These are phyloP conservation scores for Tipula vernalis DNA, from an alignment of 2,888 invertebrate species.

Conservation along the genomic window DNA sequence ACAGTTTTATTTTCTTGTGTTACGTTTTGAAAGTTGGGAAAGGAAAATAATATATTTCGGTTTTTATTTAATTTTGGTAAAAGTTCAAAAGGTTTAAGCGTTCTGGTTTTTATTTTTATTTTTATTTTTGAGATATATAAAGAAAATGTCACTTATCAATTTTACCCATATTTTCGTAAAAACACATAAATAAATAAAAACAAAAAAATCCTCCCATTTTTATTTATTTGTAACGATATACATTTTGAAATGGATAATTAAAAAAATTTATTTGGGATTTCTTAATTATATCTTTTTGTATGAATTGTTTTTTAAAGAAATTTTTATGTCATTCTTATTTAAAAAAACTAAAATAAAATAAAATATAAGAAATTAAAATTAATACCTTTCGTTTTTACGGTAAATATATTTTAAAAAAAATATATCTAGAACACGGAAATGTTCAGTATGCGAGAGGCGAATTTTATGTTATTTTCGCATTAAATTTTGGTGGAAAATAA, in stretches of 20 bases:
- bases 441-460: neutral
- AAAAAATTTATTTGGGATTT: neutral
- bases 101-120: neutral
- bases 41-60: neutral
- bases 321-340: neutral
- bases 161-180: neutral
- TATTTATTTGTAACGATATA: neutral
- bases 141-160: neutral
- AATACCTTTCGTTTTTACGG: constrained; percentile 4
- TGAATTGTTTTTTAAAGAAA: neutral
- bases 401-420: neutral
- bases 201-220: neutral
- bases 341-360: neutral
- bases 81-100: constrained; percentile 4
- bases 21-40: neutral
- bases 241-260: neutral
- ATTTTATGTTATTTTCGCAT: neutral
- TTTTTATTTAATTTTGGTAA: neutral
- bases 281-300: neutral
- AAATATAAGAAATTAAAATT: neutral
- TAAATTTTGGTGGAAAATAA: neutral
- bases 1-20: neutral
- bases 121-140: neutral
- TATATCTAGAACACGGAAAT: neutral
- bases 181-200: neutral